Evolutionary conservation across 2,888 invertebrate species (phyloP).

Genomic region (Ferdinandea cuprea): DNA sequence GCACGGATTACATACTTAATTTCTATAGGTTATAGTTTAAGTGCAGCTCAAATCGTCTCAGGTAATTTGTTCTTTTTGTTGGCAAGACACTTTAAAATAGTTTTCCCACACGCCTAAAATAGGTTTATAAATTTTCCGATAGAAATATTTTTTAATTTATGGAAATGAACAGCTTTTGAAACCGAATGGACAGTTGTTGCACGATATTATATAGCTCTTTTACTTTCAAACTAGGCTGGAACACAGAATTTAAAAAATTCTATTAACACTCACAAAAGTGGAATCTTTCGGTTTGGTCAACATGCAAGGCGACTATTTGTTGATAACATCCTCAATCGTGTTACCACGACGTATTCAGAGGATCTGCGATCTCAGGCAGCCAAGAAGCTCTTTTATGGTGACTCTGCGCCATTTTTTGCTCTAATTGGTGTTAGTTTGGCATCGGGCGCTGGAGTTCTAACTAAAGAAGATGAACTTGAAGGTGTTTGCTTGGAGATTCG

Average conservation of each 20-base stretch:
- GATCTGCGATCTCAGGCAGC: conserved; percentile 87
- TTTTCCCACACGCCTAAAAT: too few relatives aligned
- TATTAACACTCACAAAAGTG: conserved; percentile 75
- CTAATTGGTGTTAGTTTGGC: conserved; percentile 89
- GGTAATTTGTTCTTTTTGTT: too few relatives aligned
- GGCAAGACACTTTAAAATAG: too few relatives aligned
- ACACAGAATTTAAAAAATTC: conserved; percentile 41
- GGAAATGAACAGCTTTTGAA: too few relatives aligned
- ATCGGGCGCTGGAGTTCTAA: conserved; percentile 88
- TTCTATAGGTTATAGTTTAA: too few relatives aligned
- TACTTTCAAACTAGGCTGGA: conserved; percentile 41
- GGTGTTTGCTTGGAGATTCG: conserved; percentile 91
- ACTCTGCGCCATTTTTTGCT: conserved; percentile 89
- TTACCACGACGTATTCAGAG: conserved; percentile 87
- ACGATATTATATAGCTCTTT: background rate
- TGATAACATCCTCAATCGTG: conserved; percentile 88
- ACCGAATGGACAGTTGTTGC: too few relatives aligned
- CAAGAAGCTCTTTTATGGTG: conserved; percentile 87
- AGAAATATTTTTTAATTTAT: too few relatives aligned
- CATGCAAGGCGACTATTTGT: conserved; percentile 88
- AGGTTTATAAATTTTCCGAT: too few relatives aligned
- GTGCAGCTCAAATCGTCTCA: too few relatives aligned
- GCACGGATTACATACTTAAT: too few relatives aligned
- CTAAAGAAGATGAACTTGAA: conserved; percentile 90
- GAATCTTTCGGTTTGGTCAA: conserved; percentile 84